Conservation (phyloP, 1,140 invertebrate genomes). For the Notospermus geniculatus region DNA sequence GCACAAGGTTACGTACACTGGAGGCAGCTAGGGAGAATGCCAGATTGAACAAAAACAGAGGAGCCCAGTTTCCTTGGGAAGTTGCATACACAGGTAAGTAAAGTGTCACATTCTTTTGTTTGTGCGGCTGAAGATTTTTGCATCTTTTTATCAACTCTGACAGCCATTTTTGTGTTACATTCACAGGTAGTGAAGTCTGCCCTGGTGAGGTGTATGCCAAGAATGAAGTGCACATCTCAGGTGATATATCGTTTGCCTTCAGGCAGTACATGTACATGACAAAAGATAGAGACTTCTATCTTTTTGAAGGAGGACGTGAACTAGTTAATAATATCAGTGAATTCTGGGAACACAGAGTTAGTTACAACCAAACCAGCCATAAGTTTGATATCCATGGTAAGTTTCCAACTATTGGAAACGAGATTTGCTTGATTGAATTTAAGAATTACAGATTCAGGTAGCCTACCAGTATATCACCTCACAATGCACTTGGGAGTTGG, state of each 20-base stretch:
- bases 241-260: slow-evolving; percentile 55
- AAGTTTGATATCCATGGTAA: slow-evolving; percentile 42
- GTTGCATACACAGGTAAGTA: slow-evolving; percentile 50
- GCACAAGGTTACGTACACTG: slow-evolving; percentile 44
- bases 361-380: slow-evolving; percentile 21
- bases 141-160: no score
- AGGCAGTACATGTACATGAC: slow-evolving; percentile 53
- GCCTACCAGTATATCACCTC: no score
- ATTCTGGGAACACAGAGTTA: slow-evolving; percentile 48
- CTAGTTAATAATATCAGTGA: slow-evolving; percentile 50
- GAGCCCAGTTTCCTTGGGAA: slow-evolving; percentile 58
- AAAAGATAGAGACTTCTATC: slow-evolving; percentile 30
- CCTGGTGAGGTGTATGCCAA: slow-evolving; percentile 28
- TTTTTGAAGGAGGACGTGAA: slow-evolving; percentile 27
- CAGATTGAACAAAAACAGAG: slow-evolving; percentile 38
- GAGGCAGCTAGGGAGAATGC: slow-evolving; percentile 47
- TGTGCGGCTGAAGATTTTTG: not conserved
- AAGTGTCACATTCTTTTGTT: no score
- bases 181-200: slow-evolving; percentile 39
- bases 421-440: no score
- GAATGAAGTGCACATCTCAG: slow-evolving; percentile 56
- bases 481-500: no score
- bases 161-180: no score
- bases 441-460: no score
- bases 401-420: not conserved